Base-by-base conservation (phyloP, 2,113 vertebrate genomes). In the Barbus barbus region DNA sequence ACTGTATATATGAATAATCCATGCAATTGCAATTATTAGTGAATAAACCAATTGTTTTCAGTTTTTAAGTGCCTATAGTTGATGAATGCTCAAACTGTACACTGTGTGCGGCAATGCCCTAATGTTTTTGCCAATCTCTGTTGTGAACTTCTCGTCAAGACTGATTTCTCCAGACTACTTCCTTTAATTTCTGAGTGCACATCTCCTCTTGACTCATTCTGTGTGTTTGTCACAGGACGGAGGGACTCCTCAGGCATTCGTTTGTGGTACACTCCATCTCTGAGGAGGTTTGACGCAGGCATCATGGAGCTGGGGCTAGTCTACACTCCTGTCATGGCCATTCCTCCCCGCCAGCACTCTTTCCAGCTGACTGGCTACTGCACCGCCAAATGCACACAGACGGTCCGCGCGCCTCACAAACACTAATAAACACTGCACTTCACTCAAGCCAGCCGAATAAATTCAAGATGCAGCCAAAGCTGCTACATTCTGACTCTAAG, bases 241-340 rank as follows among this genome's bases (percentile, higher is more conserved):
- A 92, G 0, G 0, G 98, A 99, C 87, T 94, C 95, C 71, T 99
- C 98, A 0, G 98, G 97, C 72, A 96, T 99, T 86, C 95, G 97
- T 12, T 91, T 99, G 26, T 91, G 96, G 90, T 97, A 95, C 92
- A 98, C 97, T 0, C 92, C 91, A 33, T 91, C 86, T 0, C 93
- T 97, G 87, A 90, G 97, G 71, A 94, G 2, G 11, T 92, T 93
- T 0, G 92, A 99, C 0, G 98, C 97, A 0, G 98, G 96, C 0
- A 98, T 99, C 92, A 96, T 99, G 96, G 98, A 99, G 92, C 94
- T 99, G 83, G 98, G 98, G 63, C 93, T 99, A 14, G 97, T 98
- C 81, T 99, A 99, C 90, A 97, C 95, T 0, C 97, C 98, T 0
- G 67, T 96, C 86, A 98, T 99, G 97, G 98, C 97, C 7, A 91